Evolutionary conservation across 2,113 vertebrate species (phyloP).

Genomic region (Rhea pennata): DNA sequence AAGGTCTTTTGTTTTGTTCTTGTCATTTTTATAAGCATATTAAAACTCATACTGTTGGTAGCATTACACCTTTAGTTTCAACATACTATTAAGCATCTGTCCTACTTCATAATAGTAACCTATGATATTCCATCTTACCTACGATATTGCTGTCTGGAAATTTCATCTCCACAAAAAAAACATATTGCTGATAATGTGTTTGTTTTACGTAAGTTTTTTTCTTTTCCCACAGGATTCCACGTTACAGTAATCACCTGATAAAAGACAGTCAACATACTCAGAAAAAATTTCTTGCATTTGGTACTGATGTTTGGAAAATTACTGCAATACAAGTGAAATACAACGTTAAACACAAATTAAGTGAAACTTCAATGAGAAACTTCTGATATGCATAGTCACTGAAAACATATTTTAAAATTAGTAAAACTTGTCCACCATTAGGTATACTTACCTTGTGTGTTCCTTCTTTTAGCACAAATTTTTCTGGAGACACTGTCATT

Average conservation of each 20-base stretch:
- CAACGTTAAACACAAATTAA: neutral
- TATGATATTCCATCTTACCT: conserved; percentile 76
- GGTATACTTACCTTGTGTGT: conserved; percentile 83
- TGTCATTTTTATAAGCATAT: neutral
- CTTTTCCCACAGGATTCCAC: conserved; percentile 75
- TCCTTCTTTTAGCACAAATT: conserved; percentile 92
- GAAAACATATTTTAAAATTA: neutral
- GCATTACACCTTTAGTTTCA: neutral
- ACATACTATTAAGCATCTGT: neutral
- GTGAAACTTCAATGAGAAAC: neutral
- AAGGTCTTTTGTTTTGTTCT: neutral
- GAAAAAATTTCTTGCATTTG: neutral
- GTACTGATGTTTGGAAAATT: neutral
- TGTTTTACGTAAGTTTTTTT: conserved; percentile 62
- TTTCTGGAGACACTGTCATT: conserved; percentile 87
- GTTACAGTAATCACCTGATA: conserved; percentile 87
- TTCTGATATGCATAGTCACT: neutral
- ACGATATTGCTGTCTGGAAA: conserved; percentile 90
- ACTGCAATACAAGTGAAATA: neutral
- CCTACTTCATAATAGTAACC: neutral
- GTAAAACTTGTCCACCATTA: neutral
- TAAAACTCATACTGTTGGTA: neutral
- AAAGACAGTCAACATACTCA: neutral
- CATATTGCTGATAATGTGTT: conserved; percentile 80
- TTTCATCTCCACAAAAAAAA: conserved; percentile 93